Conservation (phyloP, 1,140 invertebrate species). For the Berghia stephanieae region DNA sequence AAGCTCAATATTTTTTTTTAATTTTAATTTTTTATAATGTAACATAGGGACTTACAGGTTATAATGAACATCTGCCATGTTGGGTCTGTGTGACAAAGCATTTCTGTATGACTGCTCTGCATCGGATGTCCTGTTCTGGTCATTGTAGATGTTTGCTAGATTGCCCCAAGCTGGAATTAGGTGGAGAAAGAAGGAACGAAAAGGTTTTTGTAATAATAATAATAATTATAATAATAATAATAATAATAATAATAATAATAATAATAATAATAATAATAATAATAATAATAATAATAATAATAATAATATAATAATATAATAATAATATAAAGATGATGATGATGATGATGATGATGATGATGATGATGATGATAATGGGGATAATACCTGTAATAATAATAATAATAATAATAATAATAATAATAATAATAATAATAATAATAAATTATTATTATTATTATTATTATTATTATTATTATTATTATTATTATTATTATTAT, state of each 20-base stretch:
- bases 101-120: constrained; percentile 95
- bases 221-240: background rate
- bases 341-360: background rate
- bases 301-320: background rate
- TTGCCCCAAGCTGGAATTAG: constrained; percentile 76
- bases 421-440: background rate
- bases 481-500: background rate
- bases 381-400: background rate
- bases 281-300: background rate
- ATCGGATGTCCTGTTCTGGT: constrained; percentile 79
- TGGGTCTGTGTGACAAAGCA: constrained; percentile 91
- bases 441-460: background rate
- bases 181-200: constrained; percentile 18
- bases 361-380: background rate
- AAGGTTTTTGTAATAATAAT: too few relatives aligned
- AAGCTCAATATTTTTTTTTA: too few relatives aligned
- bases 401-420: background rate
- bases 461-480: background rate
- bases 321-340: background rate
- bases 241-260: background rate
- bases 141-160: constrained; percentile 73
- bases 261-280: background rate
- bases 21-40: too few relatives aligned
- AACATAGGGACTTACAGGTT: constrained; percentile 95
- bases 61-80: constrained; percentile 97